Evolutionary conservation across 2,113 vertebrate species (phyloP).

Genomic region (Sterna hirundo): DNA sequence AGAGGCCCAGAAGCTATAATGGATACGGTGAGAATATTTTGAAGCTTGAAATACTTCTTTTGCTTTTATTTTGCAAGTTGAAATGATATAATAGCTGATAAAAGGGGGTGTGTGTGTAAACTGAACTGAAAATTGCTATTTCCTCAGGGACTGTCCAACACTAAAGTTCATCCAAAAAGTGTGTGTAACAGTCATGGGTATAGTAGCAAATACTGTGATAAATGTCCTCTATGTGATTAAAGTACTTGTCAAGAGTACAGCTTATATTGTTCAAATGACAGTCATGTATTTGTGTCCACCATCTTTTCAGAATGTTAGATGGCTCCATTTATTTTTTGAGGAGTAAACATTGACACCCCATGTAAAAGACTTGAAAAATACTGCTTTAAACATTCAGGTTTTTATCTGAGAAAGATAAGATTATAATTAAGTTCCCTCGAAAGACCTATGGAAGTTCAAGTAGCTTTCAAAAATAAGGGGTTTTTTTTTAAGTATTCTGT

Average conservation of each 20-base stretch:
- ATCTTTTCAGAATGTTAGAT: neutral
- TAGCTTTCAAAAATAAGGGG: neutral
- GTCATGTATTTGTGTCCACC: neutral
- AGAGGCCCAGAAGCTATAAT: conserved; percentile 89
- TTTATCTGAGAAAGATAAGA: neutral
- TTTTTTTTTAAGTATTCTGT: neutral
- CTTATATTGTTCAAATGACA: neutral
- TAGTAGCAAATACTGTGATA: neutral
- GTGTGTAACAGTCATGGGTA: neutral
- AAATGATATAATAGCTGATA: neutral
- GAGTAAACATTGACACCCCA: neutral
- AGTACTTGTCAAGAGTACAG: neutral
- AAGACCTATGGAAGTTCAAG: neutral
- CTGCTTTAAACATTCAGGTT: neutral
- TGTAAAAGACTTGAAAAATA: neutral
- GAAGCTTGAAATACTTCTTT: neutral
- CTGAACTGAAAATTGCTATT: neutral
- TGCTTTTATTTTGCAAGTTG: neutral
- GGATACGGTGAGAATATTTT: conserved; percentile 81
- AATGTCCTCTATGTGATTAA: neutral
- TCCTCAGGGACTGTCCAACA: neutral
- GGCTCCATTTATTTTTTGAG: neutral
- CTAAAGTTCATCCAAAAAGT: neutral
- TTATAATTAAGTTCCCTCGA: neutral
- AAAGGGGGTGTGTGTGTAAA: neutral